Evolutionary conservation across 30 jellyfish, hydroid and myxozoan species (phyloP), one percentile per base, ranked within the genome.

Genomic region (Hydra vulgaris): DNA sequence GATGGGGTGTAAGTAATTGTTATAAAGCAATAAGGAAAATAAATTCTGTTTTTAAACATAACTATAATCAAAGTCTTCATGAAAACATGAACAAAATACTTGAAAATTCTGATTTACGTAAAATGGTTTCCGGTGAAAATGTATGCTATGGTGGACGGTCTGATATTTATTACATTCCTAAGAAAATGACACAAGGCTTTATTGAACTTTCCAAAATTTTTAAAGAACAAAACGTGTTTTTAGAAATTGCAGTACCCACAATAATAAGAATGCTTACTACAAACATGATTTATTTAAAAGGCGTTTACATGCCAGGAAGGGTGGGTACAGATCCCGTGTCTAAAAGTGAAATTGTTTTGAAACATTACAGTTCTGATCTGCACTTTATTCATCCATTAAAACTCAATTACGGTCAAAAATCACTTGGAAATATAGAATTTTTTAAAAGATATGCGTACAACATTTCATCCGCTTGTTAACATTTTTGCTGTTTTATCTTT

Each of bases 161-260:
- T 18, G 99, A 94, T 87, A 82, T 94, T 21, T 87, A 82, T 81
- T 94, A 94, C 81, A 84, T 94, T 40, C 99, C 99, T 0, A 77
- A 81, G 18, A 54, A 71, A n/a, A 61, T 27, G 73, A 54, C 87
- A 21, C 75, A 54, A 0, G 71, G 54, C 21, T 94, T 94, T 88
- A 53, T 68, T 52, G 23, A 83, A 27, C 81, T 94, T 4, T 84
- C 99, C 25, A 76, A 88, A 67, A 80, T 88, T 18, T 94, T 94
- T 79, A 69, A 88, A 4, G 78, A 82, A 81, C 83, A 87, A 26
- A 90, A 85, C 25, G 99, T 94, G 1, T 94, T 94, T 27, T 94
- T 94, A 23, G 99, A 94, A 56, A 94, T 94, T 40, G 96, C 99
- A n/a, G 94, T 88, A 19, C 96, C 99, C 19, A 94, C 99, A 0